Base-by-base conservation (phyloP, 2,888 invertebrate genomes). In the Stenchaetothrips biformis region DNA sequence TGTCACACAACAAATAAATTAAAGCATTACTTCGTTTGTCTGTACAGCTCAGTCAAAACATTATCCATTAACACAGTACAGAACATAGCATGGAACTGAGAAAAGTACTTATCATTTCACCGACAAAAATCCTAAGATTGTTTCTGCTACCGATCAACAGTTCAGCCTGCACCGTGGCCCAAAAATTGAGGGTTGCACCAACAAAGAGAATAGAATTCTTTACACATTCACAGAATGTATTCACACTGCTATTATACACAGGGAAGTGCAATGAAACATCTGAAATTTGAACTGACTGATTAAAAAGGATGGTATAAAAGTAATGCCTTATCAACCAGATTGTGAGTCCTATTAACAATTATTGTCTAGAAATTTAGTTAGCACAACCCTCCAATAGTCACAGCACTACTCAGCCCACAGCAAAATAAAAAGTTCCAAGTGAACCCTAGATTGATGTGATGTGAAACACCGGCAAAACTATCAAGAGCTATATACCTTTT, bases 281-380 rank as follows among this genome's bases (percentile, higher is more conserved):
- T 37, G 37, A 37, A 37, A 37, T 37, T 37, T 37, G 1, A 37
- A 37, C 37, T 37, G 37, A 37, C 37, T 37, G 18, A 53, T 18
- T 53, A 11, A 53, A 53, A 53, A 53, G 53, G 53, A 16, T 13
- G 53, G 53, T 53, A 13, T 37, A 37, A 37, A 37, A 37, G 37
- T 37, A 37, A 37, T 37, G 37, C 37, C 4, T 37, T 13, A 13
- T 59, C 59, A 13, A 13, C 13, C 16, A 18, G 67, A 67, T 67
- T 67, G 3, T 7, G 21, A 25, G 67, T 21, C 8, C 21, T 74
- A 74, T 11, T 74, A 25, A 74, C 21, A 21, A 21, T 74, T 74
- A 74, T 74, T 74, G 67, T 74, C 67, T 74, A 25, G 37, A 74
- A 74, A 9, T 25, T 74, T 74, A 74, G 67, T 74, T 74, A 25